Evolutionary conservation across 2,113 vertebrate species (phyloP).

Genomic region (Cepphus grylle): DNA sequence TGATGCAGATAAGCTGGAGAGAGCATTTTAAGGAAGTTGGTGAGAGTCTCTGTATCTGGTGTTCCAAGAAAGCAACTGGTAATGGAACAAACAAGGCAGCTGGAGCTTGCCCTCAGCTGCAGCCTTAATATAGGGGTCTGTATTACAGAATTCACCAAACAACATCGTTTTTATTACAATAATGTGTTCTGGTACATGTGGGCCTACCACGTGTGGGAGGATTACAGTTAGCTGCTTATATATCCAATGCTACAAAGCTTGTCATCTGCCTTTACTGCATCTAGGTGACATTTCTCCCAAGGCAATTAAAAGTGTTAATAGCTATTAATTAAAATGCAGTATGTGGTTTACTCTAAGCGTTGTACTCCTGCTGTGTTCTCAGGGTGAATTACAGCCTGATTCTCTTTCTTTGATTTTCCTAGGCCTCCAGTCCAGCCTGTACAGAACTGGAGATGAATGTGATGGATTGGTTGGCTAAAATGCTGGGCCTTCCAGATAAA

Average conservation of each 20-base stretch:
- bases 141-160: not conserved
- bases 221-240: not conserved
- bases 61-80: not conserved
- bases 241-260: not conserved
- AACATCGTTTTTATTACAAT: not conserved
- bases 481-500: constrained; percentile 87
- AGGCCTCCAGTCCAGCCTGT: constrained; percentile 95
- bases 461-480: constrained; percentile 96
- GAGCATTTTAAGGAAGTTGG: not conserved
- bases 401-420: not conserved
- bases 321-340: not conserved
- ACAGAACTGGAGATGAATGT: constrained; percentile 96
- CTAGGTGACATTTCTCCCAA: not conserved
- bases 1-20: not conserved
- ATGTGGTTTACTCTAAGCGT: not conserved
- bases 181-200: not conserved
- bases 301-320: not conserved
- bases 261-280: not conserved
- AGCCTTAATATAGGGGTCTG: not conserved
- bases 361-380: not conserved
- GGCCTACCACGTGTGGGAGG: too few species aligned
- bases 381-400: not conserved
- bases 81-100: not conserved
- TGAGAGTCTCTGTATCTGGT: not conserved
- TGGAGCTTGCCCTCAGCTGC: not conserved